phyloP scores from a whole-genome alignment of 2,888 invertebrate genomes.

The Pandemis heparana region DNA sequence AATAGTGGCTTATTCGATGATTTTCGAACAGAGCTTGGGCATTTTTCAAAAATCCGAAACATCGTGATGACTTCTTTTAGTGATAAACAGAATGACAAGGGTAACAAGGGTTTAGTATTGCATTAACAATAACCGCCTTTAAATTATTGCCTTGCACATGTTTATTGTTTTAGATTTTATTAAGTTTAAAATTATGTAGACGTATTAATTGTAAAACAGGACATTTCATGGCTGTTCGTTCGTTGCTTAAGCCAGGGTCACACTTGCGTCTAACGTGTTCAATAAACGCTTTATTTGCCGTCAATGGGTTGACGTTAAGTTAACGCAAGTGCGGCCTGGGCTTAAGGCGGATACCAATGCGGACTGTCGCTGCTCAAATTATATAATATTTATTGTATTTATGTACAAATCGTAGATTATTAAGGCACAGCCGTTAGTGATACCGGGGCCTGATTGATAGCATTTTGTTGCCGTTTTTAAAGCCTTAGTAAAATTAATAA shows the following conservation, averaged over 20 bases:
- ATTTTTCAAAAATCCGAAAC: conserved; percentile 8
- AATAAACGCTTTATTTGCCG: not conserved
- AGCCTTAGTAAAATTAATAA: not conserved
- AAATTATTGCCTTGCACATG: conserved; percentile 17
- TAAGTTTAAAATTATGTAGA: conserved; percentile 22
- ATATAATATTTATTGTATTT: conserved; percentile 52
- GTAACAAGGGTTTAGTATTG: not conserved
- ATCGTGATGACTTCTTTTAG: not conserved
- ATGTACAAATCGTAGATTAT: conserved; percentile 57
- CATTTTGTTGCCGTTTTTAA: conserved; percentile 26
- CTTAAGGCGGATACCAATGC: conserved; percentile 22
- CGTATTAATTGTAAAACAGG: conserved; percentile 17
- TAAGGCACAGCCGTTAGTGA: conserved; percentile 51
- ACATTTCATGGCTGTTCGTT: conserved; percentile 19
- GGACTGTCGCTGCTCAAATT: conserved; percentile 57
- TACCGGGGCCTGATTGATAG: conserved; percentile 37
- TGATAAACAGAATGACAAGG: not conserved
- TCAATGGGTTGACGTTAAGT: not conserved
- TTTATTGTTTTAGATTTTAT: conserved; percentile 40
- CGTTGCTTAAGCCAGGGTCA: not conserved
- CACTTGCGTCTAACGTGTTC: not conserved
- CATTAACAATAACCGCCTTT: conserved; percentile 11
- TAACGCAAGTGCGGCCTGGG: not conserved
- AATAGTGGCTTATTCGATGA: conserved; percentile 24
- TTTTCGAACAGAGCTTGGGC: not conserved